Conservation (phyloP, 2,113 vertebrate genomes). For the Vimba vimba region DNA sequence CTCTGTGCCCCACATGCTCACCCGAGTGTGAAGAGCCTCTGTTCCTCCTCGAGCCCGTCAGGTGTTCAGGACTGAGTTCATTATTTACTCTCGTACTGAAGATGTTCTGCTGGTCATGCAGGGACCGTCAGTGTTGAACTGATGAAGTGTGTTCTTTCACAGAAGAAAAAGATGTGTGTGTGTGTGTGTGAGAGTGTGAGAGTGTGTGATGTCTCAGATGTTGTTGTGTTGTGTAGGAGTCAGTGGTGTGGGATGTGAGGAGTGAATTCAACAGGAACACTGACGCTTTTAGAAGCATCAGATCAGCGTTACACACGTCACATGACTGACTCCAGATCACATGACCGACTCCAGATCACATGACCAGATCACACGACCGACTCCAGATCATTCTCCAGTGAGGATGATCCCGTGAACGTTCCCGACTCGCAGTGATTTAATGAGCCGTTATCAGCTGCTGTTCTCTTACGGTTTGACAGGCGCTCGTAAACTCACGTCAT, state of each 20-base stretch:
- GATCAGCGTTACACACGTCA: slow-evolving; percentile 41
- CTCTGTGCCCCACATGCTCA: slow-evolving; percentile 77
- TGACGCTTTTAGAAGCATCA: slow-evolving; percentile 10
- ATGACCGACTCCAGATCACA: too few relatives aligned
- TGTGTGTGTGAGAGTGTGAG: too few relatives aligned
- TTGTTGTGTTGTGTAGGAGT: slow-evolving; percentile 46
- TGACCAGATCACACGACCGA: neutral
- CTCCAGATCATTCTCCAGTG: too few relatives aligned
- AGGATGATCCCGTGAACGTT: too few relatives aligned
- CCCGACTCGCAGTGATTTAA: slow-evolving; percentile 50
- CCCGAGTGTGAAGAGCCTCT: slow-evolving; percentile 78
- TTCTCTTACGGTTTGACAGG: slow-evolving; percentile 69
- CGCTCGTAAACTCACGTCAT: neutral
- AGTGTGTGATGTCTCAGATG: neutral
- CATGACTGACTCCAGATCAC: too few relatives aligned
- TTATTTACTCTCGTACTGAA: too few relatives aligned
- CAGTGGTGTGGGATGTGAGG: slow-evolving; percentile 10
- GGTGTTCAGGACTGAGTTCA: neutral
- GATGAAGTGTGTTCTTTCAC: too few relatives aligned
- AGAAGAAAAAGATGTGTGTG: too few relatives aligned
- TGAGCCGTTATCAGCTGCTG: slow-evolving; percentile 65
- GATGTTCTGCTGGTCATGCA: too few relatives aligned
- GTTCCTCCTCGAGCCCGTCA: slow-evolving; percentile 50
- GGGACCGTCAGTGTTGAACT: too few relatives aligned
- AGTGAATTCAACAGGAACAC: slow-evolving; percentile 27